These are phyloP conservation scores for Gasterosteus aculeatus DNA, from an alignment of 2,113 vertebrate genomes.

Conservation along the genomic window DNA sequence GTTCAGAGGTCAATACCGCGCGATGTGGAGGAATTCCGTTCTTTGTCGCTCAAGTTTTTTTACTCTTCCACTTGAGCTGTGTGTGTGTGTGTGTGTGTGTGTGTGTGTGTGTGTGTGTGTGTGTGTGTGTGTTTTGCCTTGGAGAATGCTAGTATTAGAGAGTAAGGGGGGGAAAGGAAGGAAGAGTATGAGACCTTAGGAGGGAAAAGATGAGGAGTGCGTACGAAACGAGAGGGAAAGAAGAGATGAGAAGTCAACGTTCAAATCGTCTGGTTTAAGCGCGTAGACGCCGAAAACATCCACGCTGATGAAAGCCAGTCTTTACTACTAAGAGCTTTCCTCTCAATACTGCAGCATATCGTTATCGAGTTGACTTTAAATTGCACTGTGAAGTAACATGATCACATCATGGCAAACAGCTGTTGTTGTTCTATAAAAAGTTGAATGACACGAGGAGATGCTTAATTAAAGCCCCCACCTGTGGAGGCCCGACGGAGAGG, in stretches of 20 bases:
- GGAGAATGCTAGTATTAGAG: conserved; percentile 30
- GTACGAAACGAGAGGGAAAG: not conserved
- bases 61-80: not conserved
- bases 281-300: not conserved
- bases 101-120: not conserved
- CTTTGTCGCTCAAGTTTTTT: not conserved
- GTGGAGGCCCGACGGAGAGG: not conserved
- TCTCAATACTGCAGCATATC: not conserved
- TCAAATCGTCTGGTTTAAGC: conserved; percentile 13
- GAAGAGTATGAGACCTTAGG: not conserved
- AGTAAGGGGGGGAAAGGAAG: not conserved
- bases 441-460: conserved; percentile 18
- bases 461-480: conserved; percentile 20
- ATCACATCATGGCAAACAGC: conserved; percentile 8
- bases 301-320: not conserved
- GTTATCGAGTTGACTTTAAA: conserved; percentile 4
- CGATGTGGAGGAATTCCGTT: not conserved
- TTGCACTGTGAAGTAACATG: not conserved
- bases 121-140: conserved; percentile 15
- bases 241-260: not conserved
- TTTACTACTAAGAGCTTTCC: not conserved
- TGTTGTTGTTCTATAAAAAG: conserved; percentile 4
- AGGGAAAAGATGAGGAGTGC: not conserved
- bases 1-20: not conserved
- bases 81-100: not conserved